Base-by-base conservation (phyloP, 2,888 invertebrate species). In the Drosophila pseudotakahashii region DNA sequence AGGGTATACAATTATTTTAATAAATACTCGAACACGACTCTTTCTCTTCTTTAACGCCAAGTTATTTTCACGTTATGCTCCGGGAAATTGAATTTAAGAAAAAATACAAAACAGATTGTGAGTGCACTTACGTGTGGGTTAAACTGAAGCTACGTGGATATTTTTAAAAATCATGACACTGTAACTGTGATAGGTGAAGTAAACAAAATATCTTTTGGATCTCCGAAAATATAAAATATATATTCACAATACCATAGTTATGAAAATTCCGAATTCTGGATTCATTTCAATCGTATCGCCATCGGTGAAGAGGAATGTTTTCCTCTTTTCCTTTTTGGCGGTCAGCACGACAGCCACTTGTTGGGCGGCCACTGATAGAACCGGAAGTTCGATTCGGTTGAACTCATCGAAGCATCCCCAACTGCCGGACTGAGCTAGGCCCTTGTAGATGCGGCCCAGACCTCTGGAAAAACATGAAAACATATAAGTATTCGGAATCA, bases 381-480 rank as follows among this genome's bases (percentile, higher is more conserved):
- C 99, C 0, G 98, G 98, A 61, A 98, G 93, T 91, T 98, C 98
- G 69, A 98, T 98, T 34, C 97, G 94, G 92, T 98, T 98, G 93
- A 99, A 98, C 93, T 99, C 98, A 91, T 99, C 99, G 91, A 99
- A 99, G 89, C 99, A 99, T 1, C 99, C 98, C 98, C 99, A 99
- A 0, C 98, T 96, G 2, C 99, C 98, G 6, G 98, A 98, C 92
- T 99, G 98, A 0, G 98, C 96, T 53, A 99, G 92, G 23, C 98
- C 98, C 93, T 98, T 98, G 92, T 98, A 98, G 86, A 98, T 98
- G 76, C 98, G 94, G 2, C 98, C 98, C 9, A 98, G 93, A 34
- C 98, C 98, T 91, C 98, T 95, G 59, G 9, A 47, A 78, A 75
- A 75, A 69, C 30, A 30, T 60, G 23, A 55, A 32, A 19, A 6